Evolutionary conservation across 2,113 vertebrate species (phyloP).

Genomic region (Tauraco erythrolophus): DNA sequence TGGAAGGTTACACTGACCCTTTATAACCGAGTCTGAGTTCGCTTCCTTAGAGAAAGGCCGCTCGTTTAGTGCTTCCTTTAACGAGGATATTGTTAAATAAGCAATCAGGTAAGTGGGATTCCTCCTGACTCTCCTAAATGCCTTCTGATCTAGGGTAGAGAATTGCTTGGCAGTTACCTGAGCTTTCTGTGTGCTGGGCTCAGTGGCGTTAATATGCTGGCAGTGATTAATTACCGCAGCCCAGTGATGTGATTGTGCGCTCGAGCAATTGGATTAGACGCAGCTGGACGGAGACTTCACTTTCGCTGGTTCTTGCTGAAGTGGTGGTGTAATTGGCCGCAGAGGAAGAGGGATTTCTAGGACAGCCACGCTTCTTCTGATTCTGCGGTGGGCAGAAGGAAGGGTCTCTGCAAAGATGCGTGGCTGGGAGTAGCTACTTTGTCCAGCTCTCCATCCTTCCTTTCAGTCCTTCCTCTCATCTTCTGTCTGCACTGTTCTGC

Average conservation of each 20-base stretch:
- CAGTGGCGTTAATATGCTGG: constrained; percentile 2
- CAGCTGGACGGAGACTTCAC: constrained; percentile 15
- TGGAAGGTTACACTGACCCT: not conserved
- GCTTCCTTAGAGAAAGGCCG: not conserved
- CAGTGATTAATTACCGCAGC: constrained; percentile 34
- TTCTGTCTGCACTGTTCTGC: not conserved
- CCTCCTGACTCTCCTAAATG: not conserved
- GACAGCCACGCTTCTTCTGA: not conserved
- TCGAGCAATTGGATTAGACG: constrained; percentile 49
- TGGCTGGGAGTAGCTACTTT: not conserved
- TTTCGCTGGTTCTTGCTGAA: constrained; percentile 10
- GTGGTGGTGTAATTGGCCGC: accelerated
- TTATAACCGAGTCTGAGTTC: not conserved
- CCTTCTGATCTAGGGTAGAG: not conserved
- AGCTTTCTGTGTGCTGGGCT: not conserved
- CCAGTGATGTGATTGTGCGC: constrained; percentile 43
- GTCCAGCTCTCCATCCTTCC: not conserved
- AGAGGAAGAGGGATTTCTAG: not conserved
- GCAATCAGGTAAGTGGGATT: not conserved
- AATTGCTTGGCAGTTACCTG: not conserved
- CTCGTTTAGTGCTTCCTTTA: not conserved
- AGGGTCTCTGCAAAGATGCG: accelerated
- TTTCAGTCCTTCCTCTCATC: not conserved
- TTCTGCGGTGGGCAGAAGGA: not conserved
- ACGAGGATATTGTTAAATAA: constrained; percentile 9